A percentile compares a stretch with the other conserved stretches of the same genome.
These are phyloP conservation scores for Thryonomys swinderianus DNA, from an alignment of 2,113 vertebrate genomes.

Conservation along the genomic window DNA sequence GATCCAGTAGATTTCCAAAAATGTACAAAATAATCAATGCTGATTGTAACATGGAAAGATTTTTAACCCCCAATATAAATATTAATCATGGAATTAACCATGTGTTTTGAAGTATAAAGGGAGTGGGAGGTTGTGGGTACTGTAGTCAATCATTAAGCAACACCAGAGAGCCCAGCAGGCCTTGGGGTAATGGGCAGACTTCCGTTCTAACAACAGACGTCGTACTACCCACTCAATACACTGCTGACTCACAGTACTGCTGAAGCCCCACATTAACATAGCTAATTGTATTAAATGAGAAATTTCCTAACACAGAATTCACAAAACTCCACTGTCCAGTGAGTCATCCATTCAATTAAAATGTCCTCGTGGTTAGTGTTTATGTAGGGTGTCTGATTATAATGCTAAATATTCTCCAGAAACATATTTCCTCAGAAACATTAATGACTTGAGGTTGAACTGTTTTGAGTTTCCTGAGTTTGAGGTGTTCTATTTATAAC, in stretches of 20 bases:
- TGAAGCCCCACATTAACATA: neutral
- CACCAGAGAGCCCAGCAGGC: neutral
- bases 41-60: conserved; percentile 4
- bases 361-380: neutral
- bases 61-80: conserved; percentile 26
- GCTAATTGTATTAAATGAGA: conserved; percentile 21
- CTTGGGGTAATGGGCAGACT: neutral
- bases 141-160: neutral
- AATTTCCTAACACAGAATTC: neutral
- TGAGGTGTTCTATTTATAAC: neutral
- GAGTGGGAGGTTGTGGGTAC: neutral
- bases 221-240: neutral
- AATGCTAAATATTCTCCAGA: neutral
- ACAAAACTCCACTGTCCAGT: conserved; percentile 41
- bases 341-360: conserved; percentile 24
- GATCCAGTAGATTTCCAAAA: neutral
- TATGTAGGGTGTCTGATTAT: neutral
- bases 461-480: neutral
- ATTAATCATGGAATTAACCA: neutral
- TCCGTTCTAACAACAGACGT: conserved; percentile 23
- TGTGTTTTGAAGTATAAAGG: conserved; percentile 5
- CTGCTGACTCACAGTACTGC: neutral
- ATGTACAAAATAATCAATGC: conserved; percentile 38
- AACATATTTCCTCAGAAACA: conserved; percentile 6
- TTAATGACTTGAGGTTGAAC: neutral